Conservation (phyloP, 2,888 invertebrate genomes). For the Oscheius sp. region DNA sequence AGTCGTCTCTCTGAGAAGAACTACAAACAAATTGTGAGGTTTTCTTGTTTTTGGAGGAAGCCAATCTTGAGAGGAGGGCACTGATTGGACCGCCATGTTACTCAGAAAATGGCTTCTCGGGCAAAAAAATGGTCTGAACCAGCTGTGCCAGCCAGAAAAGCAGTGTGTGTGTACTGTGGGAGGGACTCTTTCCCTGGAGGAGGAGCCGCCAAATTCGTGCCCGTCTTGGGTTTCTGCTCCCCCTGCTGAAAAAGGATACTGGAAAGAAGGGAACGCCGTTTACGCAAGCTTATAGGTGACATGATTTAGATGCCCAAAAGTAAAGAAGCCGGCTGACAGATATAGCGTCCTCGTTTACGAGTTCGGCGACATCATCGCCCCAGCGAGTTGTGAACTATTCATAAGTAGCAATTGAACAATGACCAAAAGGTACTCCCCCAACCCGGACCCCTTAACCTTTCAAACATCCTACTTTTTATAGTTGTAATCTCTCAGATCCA, state of each 20-base stretch:
- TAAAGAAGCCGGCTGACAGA: too few species aligned
- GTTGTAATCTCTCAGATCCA: constrained; percentile 5
- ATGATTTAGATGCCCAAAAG: too few species aligned
- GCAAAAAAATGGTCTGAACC: neutral
- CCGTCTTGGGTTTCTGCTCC: constrained; percentile 21
- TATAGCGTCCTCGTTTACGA: too few species aligned
- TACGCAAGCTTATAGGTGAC: neutral
- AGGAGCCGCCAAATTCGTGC: constrained; percentile 27
- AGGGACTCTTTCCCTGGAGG: constrained; percentile 5
- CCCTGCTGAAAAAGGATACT: constrained; percentile 23
- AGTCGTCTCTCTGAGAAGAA: too few species aligned
- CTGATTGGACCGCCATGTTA: neutral
- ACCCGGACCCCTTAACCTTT: neutral
- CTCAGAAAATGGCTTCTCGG: constrained; percentile 1
- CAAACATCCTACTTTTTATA: too few species aligned
- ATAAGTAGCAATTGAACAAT: constrained; percentile 4
- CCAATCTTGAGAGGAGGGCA: neutral
- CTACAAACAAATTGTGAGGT: too few species aligned
- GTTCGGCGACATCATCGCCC: neutral
- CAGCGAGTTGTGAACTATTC: neutral
- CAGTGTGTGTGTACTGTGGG: constrained; percentile 12
- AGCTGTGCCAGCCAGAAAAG: constrained; percentile 15
- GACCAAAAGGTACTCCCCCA: neutral
- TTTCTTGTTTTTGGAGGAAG: too few species aligned
- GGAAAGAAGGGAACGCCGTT: neutral